Evolutionary conservation across 2,888 invertebrate species (phyloP).

Genomic region (Sarcophaga carnaria): DNA sequence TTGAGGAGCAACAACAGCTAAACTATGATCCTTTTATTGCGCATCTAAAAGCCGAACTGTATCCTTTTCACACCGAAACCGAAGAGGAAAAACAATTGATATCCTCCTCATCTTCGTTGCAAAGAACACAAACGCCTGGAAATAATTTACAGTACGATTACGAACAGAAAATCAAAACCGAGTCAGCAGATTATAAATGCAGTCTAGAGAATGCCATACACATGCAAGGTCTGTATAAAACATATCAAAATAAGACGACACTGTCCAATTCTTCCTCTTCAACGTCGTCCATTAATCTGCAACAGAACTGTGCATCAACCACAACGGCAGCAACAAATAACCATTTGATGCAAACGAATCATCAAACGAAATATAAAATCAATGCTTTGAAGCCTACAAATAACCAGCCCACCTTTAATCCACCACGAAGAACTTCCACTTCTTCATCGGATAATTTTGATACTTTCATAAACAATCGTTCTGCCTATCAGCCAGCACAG

Average conservation of each 20-base stretch:
- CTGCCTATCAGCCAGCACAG: constrained; percentile 42
- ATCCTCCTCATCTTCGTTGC: constrained; percentile 20
- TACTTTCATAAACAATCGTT: constrained; percentile 77
- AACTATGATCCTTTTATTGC: constrained; percentile 65
- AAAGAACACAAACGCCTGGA: background rate
- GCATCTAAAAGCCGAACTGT: constrained; percentile 41
- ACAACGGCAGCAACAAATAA: background rate
- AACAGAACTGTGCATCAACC: constrained; percentile 28
- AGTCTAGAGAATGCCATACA: constrained; percentile 72
- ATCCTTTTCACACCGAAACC: constrained; percentile 49
- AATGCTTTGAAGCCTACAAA: background rate
- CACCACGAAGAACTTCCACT: constrained; percentile 75
- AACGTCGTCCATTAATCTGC: constrained; percentile 74
- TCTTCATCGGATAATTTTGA: constrained; percentile 80
- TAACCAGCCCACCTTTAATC: constrained; percentile 17
- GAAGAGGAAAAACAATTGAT: constrained; percentile 57
- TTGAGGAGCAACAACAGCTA: constrained; percentile 38
- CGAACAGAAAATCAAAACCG: constrained; percentile 3
- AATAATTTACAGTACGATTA: constrained; percentile 29
- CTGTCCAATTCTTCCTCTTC: constrained; percentile 79
- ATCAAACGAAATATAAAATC: background rate
- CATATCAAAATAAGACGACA: constrained; percentile 78
- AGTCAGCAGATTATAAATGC: constrained; percentile 53
- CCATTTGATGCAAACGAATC: background rate
- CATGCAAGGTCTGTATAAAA: constrained; percentile 80